Evolutionary conservation across 2,113 vertebrate genomes (phyloP).

Genomic region (Sarotherodon lohbergeri): DNA sequence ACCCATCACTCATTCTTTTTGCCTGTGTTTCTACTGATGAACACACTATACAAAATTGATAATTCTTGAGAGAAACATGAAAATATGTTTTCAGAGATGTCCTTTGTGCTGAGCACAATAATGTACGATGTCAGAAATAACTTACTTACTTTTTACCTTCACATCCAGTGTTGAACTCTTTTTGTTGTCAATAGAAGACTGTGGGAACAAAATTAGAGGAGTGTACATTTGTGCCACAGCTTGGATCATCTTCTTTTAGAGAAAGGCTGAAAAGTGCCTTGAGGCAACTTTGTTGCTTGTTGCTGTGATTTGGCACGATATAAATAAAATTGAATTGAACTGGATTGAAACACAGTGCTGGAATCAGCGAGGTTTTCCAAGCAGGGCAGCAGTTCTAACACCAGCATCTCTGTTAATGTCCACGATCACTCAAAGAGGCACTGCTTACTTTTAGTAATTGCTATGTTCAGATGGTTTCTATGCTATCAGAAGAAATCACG

Average conservation of each 20-base stretch:
- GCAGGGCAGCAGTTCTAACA: background rate
- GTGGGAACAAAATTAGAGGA: background rate
- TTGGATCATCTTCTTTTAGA: background rate
- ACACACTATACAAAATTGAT: background rate
- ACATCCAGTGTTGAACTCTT: background rate
- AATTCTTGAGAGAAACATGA: background rate
- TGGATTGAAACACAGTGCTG: background rate
- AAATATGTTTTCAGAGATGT: background rate
- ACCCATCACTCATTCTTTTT: background rate
- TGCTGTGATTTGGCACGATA: background rate
- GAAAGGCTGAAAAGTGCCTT: background rate
- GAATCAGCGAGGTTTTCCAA: background rate
- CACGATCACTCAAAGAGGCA: background rate
- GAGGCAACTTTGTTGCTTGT: background rate
- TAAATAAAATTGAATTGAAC: background rate
- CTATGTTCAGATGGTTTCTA: background rate
- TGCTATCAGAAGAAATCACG: background rate
- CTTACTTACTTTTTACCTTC: background rate
- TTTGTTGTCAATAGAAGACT: background rate
- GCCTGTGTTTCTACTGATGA: background rate
- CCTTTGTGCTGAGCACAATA: background rate
- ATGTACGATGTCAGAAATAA: background rate
- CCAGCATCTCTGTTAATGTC: background rate
- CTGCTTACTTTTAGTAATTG: background rate
- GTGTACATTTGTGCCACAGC: background rate